Evolutionary conservation across 2,113 vertebrate species (phyloP).

Genomic region (Hypanus sabinus): DNA sequence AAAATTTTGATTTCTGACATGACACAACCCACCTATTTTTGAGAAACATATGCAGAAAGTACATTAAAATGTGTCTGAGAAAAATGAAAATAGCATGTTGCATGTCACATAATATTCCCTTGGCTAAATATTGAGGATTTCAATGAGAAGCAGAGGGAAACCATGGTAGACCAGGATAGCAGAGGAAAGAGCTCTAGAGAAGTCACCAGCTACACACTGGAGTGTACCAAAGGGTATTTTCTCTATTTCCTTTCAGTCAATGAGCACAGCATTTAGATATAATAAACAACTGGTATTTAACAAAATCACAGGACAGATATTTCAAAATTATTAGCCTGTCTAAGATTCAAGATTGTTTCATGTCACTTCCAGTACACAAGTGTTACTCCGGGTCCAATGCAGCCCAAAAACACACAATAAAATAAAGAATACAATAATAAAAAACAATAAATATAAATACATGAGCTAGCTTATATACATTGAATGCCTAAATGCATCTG

Average conservation of each 20-base stretch:
- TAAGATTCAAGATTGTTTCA: too few species aligned
- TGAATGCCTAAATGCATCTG: background rate
- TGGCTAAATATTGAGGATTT: background rate
- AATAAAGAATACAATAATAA: too few species aligned
- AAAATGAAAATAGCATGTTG: background rate
- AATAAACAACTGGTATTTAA: background rate
- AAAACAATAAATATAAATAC: too few species aligned
- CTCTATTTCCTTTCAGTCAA: background rate
- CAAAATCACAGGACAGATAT: background rate
- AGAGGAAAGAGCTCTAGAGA: background rate
- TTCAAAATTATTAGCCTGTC: background rate
- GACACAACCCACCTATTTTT: too few species aligned
- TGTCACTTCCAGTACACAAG: too few species aligned
- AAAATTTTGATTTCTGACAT: too few species aligned
- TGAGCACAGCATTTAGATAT: background rate
- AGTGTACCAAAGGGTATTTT: background rate
- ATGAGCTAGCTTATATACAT: too few species aligned
- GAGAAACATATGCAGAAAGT: background rate
- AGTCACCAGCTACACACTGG: background rate
- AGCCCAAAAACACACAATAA: too few species aligned
- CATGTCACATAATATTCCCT: background rate
- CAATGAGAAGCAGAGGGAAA: conserved; percentile 24
- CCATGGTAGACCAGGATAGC: background rate
- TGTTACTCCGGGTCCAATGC: too few species aligned
- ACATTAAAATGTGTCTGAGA: background rate